Evolutionary conservation across 2,888 invertebrate genomes (phyloP), one percentile per base, ranked within the genome.

Genomic region (Plutella xylostella): DNA sequence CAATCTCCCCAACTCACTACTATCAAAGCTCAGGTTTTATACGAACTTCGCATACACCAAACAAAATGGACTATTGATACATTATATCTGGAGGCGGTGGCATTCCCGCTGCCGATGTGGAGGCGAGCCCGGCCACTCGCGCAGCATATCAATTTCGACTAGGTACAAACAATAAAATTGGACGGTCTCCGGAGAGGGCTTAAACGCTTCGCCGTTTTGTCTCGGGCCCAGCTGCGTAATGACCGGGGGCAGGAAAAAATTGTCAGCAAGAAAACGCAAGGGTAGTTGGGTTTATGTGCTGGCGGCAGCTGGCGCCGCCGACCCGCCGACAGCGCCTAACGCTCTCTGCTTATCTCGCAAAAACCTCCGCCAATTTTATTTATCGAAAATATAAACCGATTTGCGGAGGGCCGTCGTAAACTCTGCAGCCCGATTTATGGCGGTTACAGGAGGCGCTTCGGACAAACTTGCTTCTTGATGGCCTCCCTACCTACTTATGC

Each of bases 311-410:
- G 74, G 71, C 59, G 69, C 54, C 58, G 58, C 65, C 65, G 34
- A 25, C 37, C 20, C 38, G 55, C 67, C 76, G 72, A 72, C 75
- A 21, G 72, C 75, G 67, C 78, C 80, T 78, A 82, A 80, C 80
- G 72, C 79, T 73, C 77, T 70, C 75, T 79, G 83, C 83, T 82
- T 82, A 80, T 80, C 78, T 80, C 72, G 82, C 83, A 79, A 80
- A n/a, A 83, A 80, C 77, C 77, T 75, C 78, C 76, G 82, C 82
- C 82, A 80, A 82, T 82, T 83, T 82, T 83, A 83, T 83, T 83
- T 83, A 83, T 83, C 83, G 83, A 82, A 82, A 82, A 82, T 83
- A 82, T 83, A 83, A 83, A 82, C 79, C 82, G 80, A 82, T 83
- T 82, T 80, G 76, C 82, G 69, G 75, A 78, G 75, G 74, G 65